Conservation (phyloP, 2,797 vertebrate genomes). For the Oreochromis grahami region DNA sequence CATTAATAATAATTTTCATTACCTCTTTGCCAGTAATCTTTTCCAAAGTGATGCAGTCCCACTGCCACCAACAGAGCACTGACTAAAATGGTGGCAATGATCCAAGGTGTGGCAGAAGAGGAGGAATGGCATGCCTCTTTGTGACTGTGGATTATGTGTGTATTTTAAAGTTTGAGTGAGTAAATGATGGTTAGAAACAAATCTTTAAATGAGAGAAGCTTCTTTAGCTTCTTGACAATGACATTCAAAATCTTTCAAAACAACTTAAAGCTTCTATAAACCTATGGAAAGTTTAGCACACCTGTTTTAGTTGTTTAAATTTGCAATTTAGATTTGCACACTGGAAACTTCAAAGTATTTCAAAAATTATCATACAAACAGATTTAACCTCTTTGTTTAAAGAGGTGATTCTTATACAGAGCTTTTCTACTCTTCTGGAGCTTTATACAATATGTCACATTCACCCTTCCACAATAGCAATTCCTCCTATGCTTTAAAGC, state of each 20-base stretch:
- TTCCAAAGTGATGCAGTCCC: not conserved
- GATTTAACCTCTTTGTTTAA: not conserved
- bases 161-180: fast-evolving
- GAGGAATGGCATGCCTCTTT: not conserved
- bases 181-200: not conserved
- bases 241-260: not conserved
- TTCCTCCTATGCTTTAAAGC: not conserved
- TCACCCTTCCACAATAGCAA: not conserved
- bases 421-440: not conserved
- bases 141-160: fast-evolving
- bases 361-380: fast-evolving
- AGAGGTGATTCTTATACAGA: not conserved
- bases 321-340: fast-evolving
- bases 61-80: not conserved
- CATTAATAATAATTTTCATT: too few species aligned
- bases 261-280: not conserved
- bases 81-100: not conserved
- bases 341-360: not conserved
- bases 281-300: not conserved
- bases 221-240: fast-evolving
- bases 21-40: too few species aligned
- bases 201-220: not conserved
- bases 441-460: fast-evolving
- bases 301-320: not conserved
- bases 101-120: not conserved